Base-by-base conservation (phyloP, 2,113 vertebrate species). In the Vombatus ursinus region DNA sequence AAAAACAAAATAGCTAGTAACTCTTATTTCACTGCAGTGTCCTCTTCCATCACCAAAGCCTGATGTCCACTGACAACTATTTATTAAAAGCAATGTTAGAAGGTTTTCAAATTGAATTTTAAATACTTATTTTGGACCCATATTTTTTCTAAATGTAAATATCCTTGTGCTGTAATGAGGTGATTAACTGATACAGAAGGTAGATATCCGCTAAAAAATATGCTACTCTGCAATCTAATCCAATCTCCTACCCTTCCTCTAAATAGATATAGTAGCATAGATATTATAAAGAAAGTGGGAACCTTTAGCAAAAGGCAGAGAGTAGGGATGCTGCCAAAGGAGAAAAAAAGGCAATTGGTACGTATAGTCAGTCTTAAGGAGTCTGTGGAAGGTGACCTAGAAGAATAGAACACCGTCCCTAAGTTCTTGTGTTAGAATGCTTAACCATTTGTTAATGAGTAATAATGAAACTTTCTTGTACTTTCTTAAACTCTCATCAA, bases 31-130 rank as follows among this genome's bases (percentile, higher is more conserved):
- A 84, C 49, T 10, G 28, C 52, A 19, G 25, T 68, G 90, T 25
- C 49, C 44, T 92, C 95, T 92, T 96, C 50, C 90, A 90, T 23
- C 92, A 68, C 44, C 61, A 91, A 51, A 95, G 19, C 50, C 52
- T 94, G 19, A 84, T n/a, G 48, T 96, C 77, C 92, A 19, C 94
- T 90, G 51, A 94, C n/a, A 54, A 50, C n/a, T 91, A 90, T 0
- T 96, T 90, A 94, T 91, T 90, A 94, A 51, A 98, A 96, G 91
- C 49, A 91, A 92, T 91, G 68, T 93, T 94, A 52, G 96, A 93
- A 3, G 49, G 52, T 89, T 95, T 96, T 97, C 95, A 96, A 94
- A n/a, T 94, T 50, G 84, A 31, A 24, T 50, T 77, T 95, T 94
- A 19, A 91, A 95, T 95, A n/a, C 90, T 96, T 94, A 93, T 92